Evolutionary conservation across 1,140 invertebrate species (phyloP).

Genomic region (Drosophila triauraria): DNA sequence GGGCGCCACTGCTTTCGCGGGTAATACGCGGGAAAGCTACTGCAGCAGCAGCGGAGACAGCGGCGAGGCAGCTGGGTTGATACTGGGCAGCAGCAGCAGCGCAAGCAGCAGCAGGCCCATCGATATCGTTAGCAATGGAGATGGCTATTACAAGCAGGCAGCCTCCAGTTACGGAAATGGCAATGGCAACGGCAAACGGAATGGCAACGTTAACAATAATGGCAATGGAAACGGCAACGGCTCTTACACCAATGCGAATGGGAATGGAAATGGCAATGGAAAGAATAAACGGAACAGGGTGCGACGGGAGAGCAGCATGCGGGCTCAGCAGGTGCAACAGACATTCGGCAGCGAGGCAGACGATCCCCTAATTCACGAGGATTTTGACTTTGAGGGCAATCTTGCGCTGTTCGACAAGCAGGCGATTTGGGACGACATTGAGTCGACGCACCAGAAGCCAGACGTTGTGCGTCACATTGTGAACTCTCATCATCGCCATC

Average conservation of each 20-base stretch:
- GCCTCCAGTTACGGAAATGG: constrained; percentile 48
- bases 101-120: constrained; percentile 62
- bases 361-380: constrained; percentile 87
- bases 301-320: constrained; percentile 69
- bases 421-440: constrained; percentile 90
- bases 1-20: constrained; percentile 45
- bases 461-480: constrained; percentile 86
- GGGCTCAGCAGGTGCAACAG: constrained; percentile 67
- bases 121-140: constrained; percentile 67
- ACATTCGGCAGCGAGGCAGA: constrained; percentile 83
- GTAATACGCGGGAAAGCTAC: constrained; percentile 58
- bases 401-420: constrained; percentile 95
- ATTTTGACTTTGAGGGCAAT: constrained; percentile 98
- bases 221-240: constrained; percentile 48
- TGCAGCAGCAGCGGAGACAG: constrained; percentile 69
- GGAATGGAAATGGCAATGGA: constrained; percentile 50
- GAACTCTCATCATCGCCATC: constrained; percentile 36
- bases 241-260: constrained; percentile 48
- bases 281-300: constrained; percentile 67
- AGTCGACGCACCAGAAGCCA: constrained; percentile 87
- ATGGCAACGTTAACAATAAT: constrained; percentile 51
- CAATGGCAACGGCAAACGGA: constrained; percentile 40
- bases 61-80: constrained; percentile 29
- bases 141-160: constrained; percentile 49
- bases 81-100: constrained; percentile 6